Evolutionary conservation across 2,113 vertebrate species (phyloP).

Genomic region (Rattus rattus): DNA sequence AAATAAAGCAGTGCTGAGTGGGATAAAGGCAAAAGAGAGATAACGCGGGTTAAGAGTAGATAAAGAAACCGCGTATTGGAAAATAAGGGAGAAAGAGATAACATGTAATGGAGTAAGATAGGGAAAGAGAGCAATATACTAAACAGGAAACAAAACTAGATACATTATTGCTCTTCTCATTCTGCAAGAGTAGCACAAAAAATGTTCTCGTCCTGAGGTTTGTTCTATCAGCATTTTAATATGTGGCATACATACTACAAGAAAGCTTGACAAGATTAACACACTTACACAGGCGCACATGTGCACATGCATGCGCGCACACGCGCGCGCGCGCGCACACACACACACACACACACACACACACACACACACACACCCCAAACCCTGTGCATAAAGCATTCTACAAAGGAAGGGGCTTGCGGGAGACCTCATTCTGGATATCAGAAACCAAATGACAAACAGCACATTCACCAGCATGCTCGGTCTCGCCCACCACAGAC

Average conservation of each 20-base stretch:
- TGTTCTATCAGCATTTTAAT: not conserved
- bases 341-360: no score
- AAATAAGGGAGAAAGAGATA: slow-evolving; percentile 58
- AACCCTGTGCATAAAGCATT: not conserved
- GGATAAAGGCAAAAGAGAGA: slow-evolving; percentile 35
- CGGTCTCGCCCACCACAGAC: not conserved
- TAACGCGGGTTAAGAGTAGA: slow-evolving; percentile 9
- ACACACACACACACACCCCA: not conserved
- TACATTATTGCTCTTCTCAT: not conserved
- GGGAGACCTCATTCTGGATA: not conserved
- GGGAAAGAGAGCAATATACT: not conserved
- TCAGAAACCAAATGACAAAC: not conserved
- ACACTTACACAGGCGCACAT: not conserved
- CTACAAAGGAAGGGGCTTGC: not conserved
- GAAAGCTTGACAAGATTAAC: not conserved
- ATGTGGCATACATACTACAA: not conserved
- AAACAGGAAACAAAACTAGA: not conserved
- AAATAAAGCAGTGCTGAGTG: slow-evolving; percentile 34
- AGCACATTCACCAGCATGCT: not conserved
- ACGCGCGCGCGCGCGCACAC: not conserved
- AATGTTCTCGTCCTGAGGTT: not conserved
- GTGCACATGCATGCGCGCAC: no score
- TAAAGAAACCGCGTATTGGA: slow-evolving; percentile 47
- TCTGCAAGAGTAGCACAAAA: not conserved
- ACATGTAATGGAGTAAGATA: not conserved